Conservation (phyloP, 1,140 invertebrate species). For the Harpegnathos saltator region DNA sequence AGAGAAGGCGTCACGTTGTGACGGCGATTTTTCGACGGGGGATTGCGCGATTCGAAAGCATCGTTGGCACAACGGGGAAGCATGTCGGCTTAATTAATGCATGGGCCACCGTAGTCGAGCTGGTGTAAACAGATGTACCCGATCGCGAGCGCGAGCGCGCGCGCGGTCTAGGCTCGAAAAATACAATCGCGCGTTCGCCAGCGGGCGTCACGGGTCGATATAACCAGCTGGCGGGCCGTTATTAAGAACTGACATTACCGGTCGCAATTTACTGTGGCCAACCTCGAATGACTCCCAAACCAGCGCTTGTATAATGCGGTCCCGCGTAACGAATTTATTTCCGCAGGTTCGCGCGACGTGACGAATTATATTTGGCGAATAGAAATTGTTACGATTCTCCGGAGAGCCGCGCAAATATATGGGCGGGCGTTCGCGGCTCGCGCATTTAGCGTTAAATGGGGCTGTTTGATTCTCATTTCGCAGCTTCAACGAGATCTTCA, state of each 20-base stretch:
- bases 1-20: no score
- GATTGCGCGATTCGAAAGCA: background rate
- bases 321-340: constrained; percentile 50
- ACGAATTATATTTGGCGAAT: constrained; percentile 58
- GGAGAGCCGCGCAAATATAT: background rate
- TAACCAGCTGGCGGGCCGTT: constrained; percentile 37
- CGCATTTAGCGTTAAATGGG: constrained; percentile 18
- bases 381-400: constrained; percentile 56
- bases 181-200: constrained; percentile 35
- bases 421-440: background rate
- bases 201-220: constrained; percentile 27
- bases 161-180: constrained; percentile 31
- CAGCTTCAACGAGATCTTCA: background rate
- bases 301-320: constrained; percentile 45
- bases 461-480: constrained; percentile 41
- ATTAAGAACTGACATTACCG: constrained; percentile 59
- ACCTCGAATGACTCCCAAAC: constrained; percentile 57
- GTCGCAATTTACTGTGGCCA: constrained; percentile 56
- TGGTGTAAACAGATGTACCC: constrained; percentile 44
- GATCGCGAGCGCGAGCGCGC: background rate
- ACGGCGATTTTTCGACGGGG: background rate
- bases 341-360: constrained; percentile 36
- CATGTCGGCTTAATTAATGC: constrained; percentile 39
- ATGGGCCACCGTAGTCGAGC: background rate
- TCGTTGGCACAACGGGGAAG: background rate